Conservation (phyloP, 2,113 vertebrate genomes). For the Haliaeetus leucogaster region DNA sequence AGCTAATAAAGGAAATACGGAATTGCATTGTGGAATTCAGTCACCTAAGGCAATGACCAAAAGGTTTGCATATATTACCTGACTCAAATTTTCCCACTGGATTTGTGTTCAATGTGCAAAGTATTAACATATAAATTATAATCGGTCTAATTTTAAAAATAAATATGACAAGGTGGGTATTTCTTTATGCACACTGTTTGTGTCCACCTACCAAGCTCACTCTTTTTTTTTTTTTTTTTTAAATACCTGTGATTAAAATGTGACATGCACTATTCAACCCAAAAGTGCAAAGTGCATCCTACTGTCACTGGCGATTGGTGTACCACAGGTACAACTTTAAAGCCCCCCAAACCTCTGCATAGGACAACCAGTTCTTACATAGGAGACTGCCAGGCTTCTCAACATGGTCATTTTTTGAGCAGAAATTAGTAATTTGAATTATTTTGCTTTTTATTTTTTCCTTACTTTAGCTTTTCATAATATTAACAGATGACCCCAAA, state of each 20-base stretch:
- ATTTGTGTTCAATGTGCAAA: neutral
- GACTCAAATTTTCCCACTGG: neutral
- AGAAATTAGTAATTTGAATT: neutral
- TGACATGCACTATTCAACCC: neutral
- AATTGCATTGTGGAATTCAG: neutral
- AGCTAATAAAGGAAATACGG: neutral
- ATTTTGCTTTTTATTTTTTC: neutral
- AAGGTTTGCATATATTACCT: neutral
- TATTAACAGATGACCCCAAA: neutral
- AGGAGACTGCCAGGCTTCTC: neutral
- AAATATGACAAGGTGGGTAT: neutral
- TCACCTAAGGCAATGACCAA: neutral
- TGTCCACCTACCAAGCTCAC: neutral
- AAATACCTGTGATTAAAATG: neutral
- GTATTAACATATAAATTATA: neutral
- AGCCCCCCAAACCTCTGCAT: neutral
- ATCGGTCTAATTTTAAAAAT: neutral
- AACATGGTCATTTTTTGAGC: neutral
- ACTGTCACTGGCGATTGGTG: neutral
- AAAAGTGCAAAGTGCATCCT: neutral
- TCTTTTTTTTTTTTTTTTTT: neutral
- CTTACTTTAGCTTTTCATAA: neutral
- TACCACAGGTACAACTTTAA: neutral
- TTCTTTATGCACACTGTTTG: neutral
- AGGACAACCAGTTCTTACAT: neutral